Percentiles rank a stretch among this genome's conserved stretches.
phyloP scores from a whole-genome alignment of 2,113 vertebrate species.

The Apodemus speciosus region DNA sequence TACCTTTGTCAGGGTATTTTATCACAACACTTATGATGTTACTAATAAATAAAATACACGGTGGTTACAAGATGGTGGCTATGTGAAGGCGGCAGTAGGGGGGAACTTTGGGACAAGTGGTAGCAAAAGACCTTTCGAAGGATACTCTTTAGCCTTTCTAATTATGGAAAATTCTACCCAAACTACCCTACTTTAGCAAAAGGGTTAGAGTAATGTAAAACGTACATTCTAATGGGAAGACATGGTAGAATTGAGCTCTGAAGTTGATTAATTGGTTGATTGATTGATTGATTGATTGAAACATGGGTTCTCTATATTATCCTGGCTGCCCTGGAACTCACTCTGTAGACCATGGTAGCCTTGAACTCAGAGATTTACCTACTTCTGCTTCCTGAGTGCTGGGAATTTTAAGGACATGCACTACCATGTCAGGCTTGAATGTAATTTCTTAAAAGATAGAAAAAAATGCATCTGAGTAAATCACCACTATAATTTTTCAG shows the following conservation, averaged over 20 bases:
- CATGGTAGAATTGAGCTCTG: conserved; percentile 2
- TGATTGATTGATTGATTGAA: background rate
- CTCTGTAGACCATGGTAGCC: background rate
- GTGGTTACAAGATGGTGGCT: background rate
- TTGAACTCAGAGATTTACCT: background rate
- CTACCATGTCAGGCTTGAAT: background rate
- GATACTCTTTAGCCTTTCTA: background rate
- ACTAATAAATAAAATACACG: background rate
- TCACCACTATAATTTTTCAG: conserved; percentile 3
- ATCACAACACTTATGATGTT: background rate
- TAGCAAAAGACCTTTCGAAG: background rate
- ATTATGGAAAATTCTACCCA: background rate
- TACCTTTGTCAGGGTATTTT: background rate
- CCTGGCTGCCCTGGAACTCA: background rate
- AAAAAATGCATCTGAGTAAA: conserved; percentile 9
- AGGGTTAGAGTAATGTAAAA: background rate
- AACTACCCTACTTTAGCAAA: background rate
- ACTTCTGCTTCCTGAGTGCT: background rate
- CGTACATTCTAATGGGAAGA: background rate
- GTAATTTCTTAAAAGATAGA: conserved; percentile 45
- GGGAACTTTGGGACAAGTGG: background rate
- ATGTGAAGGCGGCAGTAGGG: background rate
- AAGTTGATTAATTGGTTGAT: background rate
- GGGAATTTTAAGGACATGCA: background rate
- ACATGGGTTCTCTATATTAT: background rate